phyloP scores from a whole-genome alignment of 35 echinoderm and acorn worm genomes.

The Amphiura filiformis region DNA sequence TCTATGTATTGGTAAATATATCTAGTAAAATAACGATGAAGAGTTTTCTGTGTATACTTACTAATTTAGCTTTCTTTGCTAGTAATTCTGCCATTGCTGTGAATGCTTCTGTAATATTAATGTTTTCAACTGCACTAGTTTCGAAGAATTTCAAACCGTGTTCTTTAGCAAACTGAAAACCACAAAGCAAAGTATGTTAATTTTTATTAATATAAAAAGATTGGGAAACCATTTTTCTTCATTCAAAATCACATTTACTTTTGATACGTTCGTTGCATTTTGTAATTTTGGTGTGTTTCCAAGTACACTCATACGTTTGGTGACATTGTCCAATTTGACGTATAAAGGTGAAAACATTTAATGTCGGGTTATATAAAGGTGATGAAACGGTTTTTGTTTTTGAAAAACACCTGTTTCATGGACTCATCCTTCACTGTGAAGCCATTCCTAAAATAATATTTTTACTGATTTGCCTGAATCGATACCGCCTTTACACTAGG shows the following conservation, averaged over 20 bases:
- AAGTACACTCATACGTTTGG: not conserved
- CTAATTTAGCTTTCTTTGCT: constrained; percentile 35
- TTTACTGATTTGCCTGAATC: too few relatives aligned
- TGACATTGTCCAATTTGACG: too few relatives aligned
- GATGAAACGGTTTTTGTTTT: too few relatives aligned
- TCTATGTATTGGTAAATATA: too few relatives aligned
- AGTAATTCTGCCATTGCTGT: constrained; percentile 51
- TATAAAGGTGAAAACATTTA: too few relatives aligned
- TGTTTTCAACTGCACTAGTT: constrained; percentile 68
- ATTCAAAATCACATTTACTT: not conserved
- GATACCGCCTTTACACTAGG: too few relatives aligned
- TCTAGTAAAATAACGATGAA: too few relatives aligned
- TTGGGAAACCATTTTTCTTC: not conserved
- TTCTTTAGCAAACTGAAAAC: constrained; percentile 58
- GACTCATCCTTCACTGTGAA: too few relatives aligned
- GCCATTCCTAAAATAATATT: too few relatives aligned
- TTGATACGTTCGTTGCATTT: not conserved
- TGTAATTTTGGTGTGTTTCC: not conserved
- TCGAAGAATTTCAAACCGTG: constrained; percentile 65
- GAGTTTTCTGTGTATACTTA: constrained; percentile 19
- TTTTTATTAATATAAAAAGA: too few relatives aligned
- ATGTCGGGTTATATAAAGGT: too few relatives aligned
- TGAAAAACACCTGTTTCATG: too few relatives aligned
- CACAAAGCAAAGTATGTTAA: not conserved
- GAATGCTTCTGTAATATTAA: constrained; percentile 62